phyloP scores from a whole-genome alignment of 2,113 vertebrate genomes.

The Lanius collurio region DNA sequence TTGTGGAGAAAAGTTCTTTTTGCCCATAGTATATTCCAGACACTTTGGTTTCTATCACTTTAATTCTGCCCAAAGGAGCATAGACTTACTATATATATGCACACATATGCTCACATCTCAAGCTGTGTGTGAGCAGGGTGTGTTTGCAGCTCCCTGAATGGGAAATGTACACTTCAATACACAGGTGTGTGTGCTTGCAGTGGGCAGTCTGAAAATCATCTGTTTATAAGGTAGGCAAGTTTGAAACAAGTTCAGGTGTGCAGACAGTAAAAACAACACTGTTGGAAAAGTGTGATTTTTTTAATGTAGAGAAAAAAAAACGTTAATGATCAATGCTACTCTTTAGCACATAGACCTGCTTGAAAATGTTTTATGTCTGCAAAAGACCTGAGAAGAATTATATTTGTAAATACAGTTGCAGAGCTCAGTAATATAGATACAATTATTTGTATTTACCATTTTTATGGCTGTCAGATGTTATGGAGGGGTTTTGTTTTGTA shows the following conservation, averaged over 20 bases:
- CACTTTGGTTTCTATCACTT: neutral
- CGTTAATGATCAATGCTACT: rapidly evolving
- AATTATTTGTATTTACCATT: neutral
- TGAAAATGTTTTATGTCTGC: neutral
- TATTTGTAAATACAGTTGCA: neutral
- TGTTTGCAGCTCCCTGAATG: neutral
- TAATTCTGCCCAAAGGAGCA: neutral
- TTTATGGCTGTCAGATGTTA: neutral
- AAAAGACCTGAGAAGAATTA: neutral
- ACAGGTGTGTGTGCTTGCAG: neutral
- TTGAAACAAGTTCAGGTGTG: neutral
- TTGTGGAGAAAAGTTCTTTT: neutral
- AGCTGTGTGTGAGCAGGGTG: neutral
- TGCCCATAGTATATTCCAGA: neutral
- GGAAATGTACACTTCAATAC: rapidly evolving
- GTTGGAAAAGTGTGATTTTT: neutral
- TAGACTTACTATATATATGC: neutral
- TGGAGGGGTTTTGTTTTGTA: neutral
- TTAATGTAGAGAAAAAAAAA: neutral
- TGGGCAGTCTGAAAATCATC: neutral
- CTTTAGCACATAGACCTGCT: neutral
- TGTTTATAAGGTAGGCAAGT: neutral
- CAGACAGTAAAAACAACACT: neutral
- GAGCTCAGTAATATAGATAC: neutral
- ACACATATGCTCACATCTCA: rapidly evolving